phyloP scores from a whole-genome alignment of 2,113 vertebrate genomes.

The Daubentonia madagascariensis region DNA sequence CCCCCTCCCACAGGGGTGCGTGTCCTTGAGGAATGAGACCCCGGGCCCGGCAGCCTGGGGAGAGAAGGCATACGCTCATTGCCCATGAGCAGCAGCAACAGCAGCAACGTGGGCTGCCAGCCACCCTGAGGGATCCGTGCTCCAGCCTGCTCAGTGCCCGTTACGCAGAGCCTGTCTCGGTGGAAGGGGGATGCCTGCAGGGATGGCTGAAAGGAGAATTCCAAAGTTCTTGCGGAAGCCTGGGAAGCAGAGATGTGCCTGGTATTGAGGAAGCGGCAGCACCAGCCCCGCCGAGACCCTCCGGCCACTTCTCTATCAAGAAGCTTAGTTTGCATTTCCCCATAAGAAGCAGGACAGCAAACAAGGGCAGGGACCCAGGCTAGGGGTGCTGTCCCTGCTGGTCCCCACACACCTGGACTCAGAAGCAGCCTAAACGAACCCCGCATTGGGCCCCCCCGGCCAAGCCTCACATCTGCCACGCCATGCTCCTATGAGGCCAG shows the following conservation, averaged over 20 bases:
- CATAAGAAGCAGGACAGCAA: not conserved
- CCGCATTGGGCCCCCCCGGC: not conserved
- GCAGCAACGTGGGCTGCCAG: not conserved
- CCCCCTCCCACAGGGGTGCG: rapidly evolving
- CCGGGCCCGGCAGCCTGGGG: not conserved
- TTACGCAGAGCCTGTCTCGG: not conserved
- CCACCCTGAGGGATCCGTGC: not conserved
- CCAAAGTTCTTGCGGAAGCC: not conserved
- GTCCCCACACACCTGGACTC: not conserved
- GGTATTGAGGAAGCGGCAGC: not conserved
- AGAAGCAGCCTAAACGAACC: not conserved
- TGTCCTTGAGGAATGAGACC: not conserved
- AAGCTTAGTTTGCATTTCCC: not conserved
- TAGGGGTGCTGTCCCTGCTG: not conserved
- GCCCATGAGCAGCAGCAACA: not conserved
- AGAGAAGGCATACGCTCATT: not conserved
- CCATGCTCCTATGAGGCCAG: rapidly evolving
- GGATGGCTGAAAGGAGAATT: not conserved
- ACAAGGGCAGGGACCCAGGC: not conserved
- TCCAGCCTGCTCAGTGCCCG: not conserved
- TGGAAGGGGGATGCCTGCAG: not conserved
- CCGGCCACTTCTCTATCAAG: not conserved
- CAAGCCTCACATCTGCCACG: not conserved
- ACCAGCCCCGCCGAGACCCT: not conserved
- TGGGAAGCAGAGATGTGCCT: not conserved